These are phyloP conservation scores for Acanthosepion esculentum DNA, from an alignment of 2,888 invertebrate genomes.

Conservation along the genomic window DNA sequence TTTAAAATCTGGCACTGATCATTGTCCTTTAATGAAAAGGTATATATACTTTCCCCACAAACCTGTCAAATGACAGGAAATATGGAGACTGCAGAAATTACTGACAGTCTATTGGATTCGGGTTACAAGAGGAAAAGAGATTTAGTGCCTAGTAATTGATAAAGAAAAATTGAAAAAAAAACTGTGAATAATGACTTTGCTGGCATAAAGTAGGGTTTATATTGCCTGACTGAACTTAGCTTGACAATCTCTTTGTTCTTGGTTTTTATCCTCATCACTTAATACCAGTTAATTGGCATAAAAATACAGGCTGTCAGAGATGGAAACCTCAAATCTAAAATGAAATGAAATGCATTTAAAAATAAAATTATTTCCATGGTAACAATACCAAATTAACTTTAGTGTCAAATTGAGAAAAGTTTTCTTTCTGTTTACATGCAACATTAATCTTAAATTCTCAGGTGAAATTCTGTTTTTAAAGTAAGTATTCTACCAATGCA, in stretches of 20 bases:
- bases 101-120: too few species aligned
- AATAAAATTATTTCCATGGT: too few species aligned
- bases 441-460: too few species aligned
- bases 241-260: background rate
- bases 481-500: too few species aligned
- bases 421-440: too few species aligned
- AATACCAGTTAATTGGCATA: background rate
- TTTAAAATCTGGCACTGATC: background rate
- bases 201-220: background rate
- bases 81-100: background rate
- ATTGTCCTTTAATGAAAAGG: background rate
- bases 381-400: too few species aligned
- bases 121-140: background rate
- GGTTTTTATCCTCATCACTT: background rate
- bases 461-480: too few species aligned
- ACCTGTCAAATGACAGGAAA: background rate
- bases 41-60: background rate
- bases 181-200: background rate
- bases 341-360: too few species aligned
- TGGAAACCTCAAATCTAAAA: background rate
- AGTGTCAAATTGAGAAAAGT: too few species aligned
- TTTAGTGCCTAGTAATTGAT: background rate
- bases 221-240: background rate
- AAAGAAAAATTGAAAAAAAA: background rate
- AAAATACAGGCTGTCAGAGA: background rate